phyloP scores from a whole-genome alignment of 2,113 vertebrate genomes.

The Martes martes region DNA sequence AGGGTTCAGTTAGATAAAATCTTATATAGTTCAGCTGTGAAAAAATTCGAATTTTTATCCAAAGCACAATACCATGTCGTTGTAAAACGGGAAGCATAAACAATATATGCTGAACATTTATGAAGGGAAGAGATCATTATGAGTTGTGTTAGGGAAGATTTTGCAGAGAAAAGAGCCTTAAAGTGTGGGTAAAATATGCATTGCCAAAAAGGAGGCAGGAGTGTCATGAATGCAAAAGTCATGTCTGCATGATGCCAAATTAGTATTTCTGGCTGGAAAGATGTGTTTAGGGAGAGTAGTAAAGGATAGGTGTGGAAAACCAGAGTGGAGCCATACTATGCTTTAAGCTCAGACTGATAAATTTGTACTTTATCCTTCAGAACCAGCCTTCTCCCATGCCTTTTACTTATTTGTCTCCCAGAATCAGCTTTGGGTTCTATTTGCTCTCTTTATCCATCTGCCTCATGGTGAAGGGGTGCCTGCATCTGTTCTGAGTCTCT shows the following conservation, averaged over 20 bases:
- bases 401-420: constrained; percentile 57
- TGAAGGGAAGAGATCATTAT: neutral
- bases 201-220: neutral
- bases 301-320: neutral
- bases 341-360: neutral
- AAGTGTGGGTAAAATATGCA: neutral
- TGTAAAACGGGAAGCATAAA: neutral
- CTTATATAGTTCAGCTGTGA: neutral
- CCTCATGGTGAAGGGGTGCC: constrained; percentile 62
- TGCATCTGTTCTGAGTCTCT: constrained; percentile 68
- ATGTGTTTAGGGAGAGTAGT: neutral
- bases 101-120: constrained; percentile 2
- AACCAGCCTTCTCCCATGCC: neutral
- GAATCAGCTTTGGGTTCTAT: constrained; percentile 61
- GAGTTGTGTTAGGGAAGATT: neutral
- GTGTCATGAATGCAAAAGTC: constrained; percentile 4
- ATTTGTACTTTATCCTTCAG: neutral
- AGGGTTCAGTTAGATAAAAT: neutral
- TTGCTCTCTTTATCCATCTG: constrained; percentile 64
- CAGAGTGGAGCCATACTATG: neutral
- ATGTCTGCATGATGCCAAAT: neutral
- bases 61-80: neutral
- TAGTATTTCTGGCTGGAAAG: neutral
- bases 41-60: neutral
- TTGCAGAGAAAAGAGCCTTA: neutral